Evolutionary conservation across 92 coral and sea anemone genomes (phyloP).

Genomic region (Isaurus tuberculatus): DNA sequence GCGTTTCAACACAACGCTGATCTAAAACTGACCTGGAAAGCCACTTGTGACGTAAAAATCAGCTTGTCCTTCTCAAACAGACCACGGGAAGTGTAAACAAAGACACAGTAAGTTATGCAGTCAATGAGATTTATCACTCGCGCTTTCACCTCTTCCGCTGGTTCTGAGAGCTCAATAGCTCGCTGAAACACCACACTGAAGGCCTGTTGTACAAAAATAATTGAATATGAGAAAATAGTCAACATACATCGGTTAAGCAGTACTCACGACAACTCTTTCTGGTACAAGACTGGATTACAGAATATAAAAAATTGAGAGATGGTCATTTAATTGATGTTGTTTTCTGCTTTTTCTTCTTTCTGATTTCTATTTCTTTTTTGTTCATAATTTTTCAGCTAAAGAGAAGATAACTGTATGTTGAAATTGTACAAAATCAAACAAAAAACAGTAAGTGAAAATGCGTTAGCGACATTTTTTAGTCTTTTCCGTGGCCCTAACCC

Average conservation of each 20-base stretch:
- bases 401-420: background rate
- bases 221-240: background rate
- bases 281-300: too few relatives aligned
- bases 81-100: constrained; percentile 96
- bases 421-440: background rate
- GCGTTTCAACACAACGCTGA: background rate
- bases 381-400: too few relatives aligned
- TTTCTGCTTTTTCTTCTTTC: too few relatives aligned
- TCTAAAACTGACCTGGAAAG: constrained; percentile 81
- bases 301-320: too few relatives aligned
- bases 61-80: constrained; percentile 98
- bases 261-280: background rate
- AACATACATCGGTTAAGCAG: background rate
- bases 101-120: constrained; percentile 96
- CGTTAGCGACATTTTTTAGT: background rate
- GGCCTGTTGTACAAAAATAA: constrained; percentile 67
- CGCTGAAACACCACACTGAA: constrained; percentile 98
- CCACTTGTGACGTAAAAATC: constrained; percentile 98
- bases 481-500: too few relatives aligned
- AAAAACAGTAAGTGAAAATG: background rate
- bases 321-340: too few relatives aligned
- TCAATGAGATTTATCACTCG: constrained; percentile 96
- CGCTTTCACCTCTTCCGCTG: constrained; percentile 90
- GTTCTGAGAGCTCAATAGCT: constrained; percentile 95
- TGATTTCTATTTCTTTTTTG: too few relatives aligned